These are phyloP conservation scores for Morone chrysops DNA, from an alignment of 2,113 vertebrate genomes.

Conservation along the genomic window DNA sequence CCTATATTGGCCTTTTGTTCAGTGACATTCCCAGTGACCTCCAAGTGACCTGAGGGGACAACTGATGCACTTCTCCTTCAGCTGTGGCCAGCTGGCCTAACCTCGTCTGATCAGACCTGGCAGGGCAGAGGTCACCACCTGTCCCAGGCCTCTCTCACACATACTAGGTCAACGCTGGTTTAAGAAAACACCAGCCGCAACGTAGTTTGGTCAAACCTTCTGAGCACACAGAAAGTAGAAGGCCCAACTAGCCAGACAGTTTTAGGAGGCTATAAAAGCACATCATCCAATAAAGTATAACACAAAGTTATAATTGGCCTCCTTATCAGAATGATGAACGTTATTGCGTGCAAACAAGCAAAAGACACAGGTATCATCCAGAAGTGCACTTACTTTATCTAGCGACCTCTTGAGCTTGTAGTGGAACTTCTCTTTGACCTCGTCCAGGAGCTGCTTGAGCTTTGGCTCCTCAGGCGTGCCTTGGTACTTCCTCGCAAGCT, in stretches of 20 bases:
- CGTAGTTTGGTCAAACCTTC: constrained; percentile 30
- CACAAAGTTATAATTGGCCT: background rate
- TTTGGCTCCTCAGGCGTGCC: constrained; percentile 89
- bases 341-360: background rate
- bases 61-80: constrained; percentile 78
- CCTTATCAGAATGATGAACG: background rate
- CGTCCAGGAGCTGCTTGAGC: constrained; percentile 90
- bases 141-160: constrained; percentile 53
- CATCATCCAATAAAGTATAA: background rate
- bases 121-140: constrained; percentile 70
- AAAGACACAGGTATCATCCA: background rate
- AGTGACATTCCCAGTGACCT: constrained; percentile 70
- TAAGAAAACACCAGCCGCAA: constrained; percentile 63
- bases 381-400: constrained; percentile 90
- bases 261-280: background rate
- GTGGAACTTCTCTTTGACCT: constrained; percentile 97
- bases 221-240: constrained; percentile 10
- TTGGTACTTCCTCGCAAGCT: constrained; percentile 93
- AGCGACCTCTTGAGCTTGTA: constrained; percentile 87
- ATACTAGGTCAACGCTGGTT: constrained; percentile 61
- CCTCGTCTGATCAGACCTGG: constrained; percentile 58
- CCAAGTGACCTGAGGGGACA: constrained; percentile 66
- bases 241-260: background rate
- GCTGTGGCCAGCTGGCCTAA: constrained; percentile 76
- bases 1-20: constrained; percentile 67